These are phyloP conservation scores for Monodelphis domestica DNA, from an alignment of 2,797 vertebrate species.

Conservation along the genomic window DNA sequence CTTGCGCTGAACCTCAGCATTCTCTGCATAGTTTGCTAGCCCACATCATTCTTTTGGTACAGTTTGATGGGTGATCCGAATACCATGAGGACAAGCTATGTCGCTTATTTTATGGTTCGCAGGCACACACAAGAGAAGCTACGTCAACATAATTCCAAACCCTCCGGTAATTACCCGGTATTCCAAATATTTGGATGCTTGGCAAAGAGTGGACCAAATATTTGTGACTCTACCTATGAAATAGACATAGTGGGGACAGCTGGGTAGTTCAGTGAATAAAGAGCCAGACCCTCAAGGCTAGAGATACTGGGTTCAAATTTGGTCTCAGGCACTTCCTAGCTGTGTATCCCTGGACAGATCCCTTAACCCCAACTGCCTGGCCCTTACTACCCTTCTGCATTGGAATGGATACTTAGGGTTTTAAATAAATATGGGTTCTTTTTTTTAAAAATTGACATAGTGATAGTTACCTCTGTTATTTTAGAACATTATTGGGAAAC, in stretches of 20 bases:
- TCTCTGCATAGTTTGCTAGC: conserved; percentile 26
- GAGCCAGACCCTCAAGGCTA: too few species aligned
- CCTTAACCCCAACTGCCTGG: too few species aligned
- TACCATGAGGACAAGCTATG: conserved; percentile 30
- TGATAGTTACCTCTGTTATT: not conserved
- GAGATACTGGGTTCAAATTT: too few species aligned
- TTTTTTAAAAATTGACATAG: not conserved
- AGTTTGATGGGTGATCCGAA: conserved; percentile 38
- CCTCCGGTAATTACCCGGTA: conserved; percentile 15
- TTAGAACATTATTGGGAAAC: not conserved
- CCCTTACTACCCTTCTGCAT: too few species aligned
- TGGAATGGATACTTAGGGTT: too few species aligned
- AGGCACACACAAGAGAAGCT: conserved; percentile 7
- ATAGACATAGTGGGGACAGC: too few species aligned
- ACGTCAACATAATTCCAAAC: conserved; percentile 24
- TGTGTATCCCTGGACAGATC: too few species aligned
- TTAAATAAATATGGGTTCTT: too few species aligned
- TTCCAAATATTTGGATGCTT: conserved; percentile 30
- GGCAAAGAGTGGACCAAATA: conserved; percentile 19
- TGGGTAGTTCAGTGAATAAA: too few species aligned
- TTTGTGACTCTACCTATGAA: not conserved
- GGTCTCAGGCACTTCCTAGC: too few species aligned
- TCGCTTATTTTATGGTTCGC: conserved; percentile 5
- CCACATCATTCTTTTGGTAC: not conserved
- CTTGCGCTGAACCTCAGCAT: not conserved